phyloP scores from a whole-genome alignment of 2,888 invertebrate genomes.

The Ochropacha duplaris region DNA sequence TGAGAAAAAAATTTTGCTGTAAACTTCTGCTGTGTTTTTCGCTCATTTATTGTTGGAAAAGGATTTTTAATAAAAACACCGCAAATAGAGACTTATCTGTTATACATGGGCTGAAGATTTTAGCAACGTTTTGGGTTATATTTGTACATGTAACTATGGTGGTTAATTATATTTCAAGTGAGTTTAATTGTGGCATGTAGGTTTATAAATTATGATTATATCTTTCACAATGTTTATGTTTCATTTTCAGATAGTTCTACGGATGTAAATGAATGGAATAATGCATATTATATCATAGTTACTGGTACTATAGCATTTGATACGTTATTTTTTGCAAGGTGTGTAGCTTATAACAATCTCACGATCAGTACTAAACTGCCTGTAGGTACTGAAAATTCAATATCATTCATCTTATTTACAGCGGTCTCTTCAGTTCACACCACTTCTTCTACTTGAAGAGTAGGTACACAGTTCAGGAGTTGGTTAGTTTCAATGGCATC shows the following conservation, averaged over 20 bases:
- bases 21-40: constrained; percentile 71
- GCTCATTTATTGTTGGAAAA: constrained; percentile 62
- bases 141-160: constrained; percentile 84
- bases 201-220: background rate
- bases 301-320: constrained; percentile 84
- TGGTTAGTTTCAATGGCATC: constrained; percentile 66
- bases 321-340: constrained; percentile 85
- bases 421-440: constrained; percentile 84
- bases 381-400: background rate
- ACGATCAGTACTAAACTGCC: background rate
- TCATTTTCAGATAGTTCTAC: constrained; percentile 71
- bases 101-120: constrained; percentile 84
- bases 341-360: constrained; percentile 14
- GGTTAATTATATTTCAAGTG: constrained; percentile 85
- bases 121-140: constrained; percentile 86
- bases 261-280: constrained; percentile 64
- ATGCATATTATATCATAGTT: constrained; percentile 75
- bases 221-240: background rate
- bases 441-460: constrained; percentile 83
- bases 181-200: constrained; percentile 6
- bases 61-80: constrained; percentile 70
- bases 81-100: constrained; percentile 78
- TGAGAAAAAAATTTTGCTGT: constrained; percentile 47
- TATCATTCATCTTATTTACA: constrained; percentile 48
- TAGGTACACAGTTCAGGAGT: constrained; percentile 70